phyloP scores from a whole-genome alignment of 2,888 invertebrate species.

The Macrosoma leucophasiata region DNA sequence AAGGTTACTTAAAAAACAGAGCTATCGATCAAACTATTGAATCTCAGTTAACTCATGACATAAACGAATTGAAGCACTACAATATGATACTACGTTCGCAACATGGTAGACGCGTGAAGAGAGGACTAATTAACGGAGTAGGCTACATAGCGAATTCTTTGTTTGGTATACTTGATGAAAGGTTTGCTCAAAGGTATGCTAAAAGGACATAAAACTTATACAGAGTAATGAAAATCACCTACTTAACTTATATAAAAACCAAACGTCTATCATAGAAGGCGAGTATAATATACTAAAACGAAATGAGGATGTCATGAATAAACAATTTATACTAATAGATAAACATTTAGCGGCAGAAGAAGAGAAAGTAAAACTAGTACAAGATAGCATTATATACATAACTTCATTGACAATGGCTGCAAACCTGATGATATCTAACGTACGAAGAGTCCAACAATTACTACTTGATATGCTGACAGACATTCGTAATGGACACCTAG shows the following conservation, averaged over 20 bases:
- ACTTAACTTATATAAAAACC: background rate
- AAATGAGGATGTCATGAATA: background rate
- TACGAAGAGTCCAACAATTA: too few relatives aligned
- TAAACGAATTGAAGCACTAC: too few relatives aligned
- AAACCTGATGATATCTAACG: background rate
- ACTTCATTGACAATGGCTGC: background rate
- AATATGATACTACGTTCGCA: too few relatives aligned
- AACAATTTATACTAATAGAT: background rate
- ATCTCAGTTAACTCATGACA: too few relatives aligned
- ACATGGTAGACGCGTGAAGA: too few relatives aligned
- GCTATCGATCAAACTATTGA: too few relatives aligned
- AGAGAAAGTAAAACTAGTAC: background rate
- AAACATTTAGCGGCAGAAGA: background rate
- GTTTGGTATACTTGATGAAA: too few relatives aligned
- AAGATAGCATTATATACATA: background rate
- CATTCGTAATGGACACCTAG: background rate
- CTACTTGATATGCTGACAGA: too few relatives aligned
- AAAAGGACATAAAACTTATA: background rate
- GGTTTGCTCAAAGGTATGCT: too few relatives aligned
- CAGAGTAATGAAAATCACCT: background rate
- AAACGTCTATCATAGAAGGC: background rate
- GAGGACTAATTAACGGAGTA: too few relatives aligned
- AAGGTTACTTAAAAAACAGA: too few relatives aligned
- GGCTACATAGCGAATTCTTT: too few relatives aligned
- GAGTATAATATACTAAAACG: background rate